Percentiles rank a stretch among this genome's conserved stretches.
Conservation (phyloP, 2,888 invertebrate species). For the Chironomus riparius region DNA sequence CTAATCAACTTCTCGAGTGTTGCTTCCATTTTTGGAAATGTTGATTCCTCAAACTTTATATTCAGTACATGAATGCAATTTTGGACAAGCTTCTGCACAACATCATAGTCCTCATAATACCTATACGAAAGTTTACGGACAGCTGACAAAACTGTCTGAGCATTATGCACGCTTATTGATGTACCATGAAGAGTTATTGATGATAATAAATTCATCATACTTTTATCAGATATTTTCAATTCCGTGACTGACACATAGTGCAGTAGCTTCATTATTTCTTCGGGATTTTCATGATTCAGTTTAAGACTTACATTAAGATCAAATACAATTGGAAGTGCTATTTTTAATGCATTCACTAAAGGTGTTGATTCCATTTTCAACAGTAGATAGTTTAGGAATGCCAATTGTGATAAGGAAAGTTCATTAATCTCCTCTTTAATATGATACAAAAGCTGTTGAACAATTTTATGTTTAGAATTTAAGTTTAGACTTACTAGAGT, state of each 20-base stretch:
- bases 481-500: conserved; percentile 50
- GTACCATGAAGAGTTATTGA: conserved; percentile 44
- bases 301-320: conserved; percentile 52
- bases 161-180: conserved; percentile 42
- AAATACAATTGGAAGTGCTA: conserved; percentile 59
- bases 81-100: conserved; percentile 43
- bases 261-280: conserved; percentile 47
- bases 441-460: conserved; percentile 55
- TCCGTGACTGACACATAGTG: conserved; percentile 44
- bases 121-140: not conserved
- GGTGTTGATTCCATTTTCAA: conserved; percentile 46
- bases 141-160: conserved; percentile 31
- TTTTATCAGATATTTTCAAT: conserved; percentile 43
- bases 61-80: conserved; percentile 46
- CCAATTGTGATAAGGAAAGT: conserved; percentile 51
- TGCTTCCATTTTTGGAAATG: conserved; percentile 45
- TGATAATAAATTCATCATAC: conserved; percentile 47
- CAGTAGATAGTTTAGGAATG: conserved; percentile 53
- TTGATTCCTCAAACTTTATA: conserved; percentile 42
- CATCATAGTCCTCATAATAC: not conserved
- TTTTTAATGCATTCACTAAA: conserved; percentile 52
- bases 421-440: conserved; percentile 52
- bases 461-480: conserved; percentile 48
- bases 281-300: conserved; percentile 47
- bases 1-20: conserved; percentile 45